These are phyloP conservation scores for Lophura nycthemera DNA, from an alignment of 2,113 vertebrate genomes.

Conservation along the genomic window DNA sequence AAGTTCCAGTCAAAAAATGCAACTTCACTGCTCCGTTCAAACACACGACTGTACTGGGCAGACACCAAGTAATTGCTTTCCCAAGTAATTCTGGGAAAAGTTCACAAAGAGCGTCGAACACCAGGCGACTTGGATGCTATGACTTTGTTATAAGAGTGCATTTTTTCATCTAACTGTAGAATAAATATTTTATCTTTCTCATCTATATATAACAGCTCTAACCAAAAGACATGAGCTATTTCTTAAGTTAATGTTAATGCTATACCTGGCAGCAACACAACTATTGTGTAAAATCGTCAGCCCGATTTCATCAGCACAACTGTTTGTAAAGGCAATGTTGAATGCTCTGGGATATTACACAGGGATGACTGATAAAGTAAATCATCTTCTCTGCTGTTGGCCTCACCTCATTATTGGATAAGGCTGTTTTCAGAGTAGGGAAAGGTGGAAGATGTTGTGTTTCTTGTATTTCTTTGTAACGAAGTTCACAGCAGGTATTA, in stretches of 20 bases:
- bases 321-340: not conserved
- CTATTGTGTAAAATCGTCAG: not conserved
- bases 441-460: not conserved
- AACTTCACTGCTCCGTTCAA: not conserved
- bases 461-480: not conserved
- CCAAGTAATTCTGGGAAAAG: not conserved
- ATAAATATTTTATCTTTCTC: constrained; percentile 13
- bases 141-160: not conserved
- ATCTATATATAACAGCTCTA: not conserved
- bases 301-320: not conserved
- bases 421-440: not conserved
- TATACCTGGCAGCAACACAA: not conserved
- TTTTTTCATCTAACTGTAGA: not conserved
- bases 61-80: not conserved
- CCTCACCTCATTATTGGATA: not conserved
- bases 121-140: accelerated
- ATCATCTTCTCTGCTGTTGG: not conserved
- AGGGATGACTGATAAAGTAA: not conserved
- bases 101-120: not conserved
- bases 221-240: not conserved
- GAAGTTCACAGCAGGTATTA: not conserved
- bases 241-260: not conserved
- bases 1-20: not conserved
- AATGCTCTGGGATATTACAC: accelerated
- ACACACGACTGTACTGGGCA: not conserved